Evolutionary conservation across 1,140 invertebrate genomes (phyloP), one percentile per base, ranked within the genome.

Genomic region (Ectropis grisescens): DNA sequence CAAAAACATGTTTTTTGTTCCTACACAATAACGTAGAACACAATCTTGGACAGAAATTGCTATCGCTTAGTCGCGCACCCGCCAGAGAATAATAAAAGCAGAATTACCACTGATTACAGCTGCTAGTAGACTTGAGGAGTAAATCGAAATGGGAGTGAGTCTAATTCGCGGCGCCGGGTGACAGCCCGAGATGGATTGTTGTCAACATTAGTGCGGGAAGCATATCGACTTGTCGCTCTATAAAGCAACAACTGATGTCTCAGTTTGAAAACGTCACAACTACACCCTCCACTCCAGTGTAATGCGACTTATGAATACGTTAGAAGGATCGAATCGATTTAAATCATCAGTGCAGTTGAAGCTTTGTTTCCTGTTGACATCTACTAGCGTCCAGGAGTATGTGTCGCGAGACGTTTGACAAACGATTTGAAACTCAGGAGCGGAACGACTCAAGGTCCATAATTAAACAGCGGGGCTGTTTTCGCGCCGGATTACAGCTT

Each of bases 91-190:
- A 62, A 69, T 70, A 55, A 49, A 60, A 57, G 46, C 30, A 38
- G 38, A 50, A 56, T 47, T 32, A 41, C 39, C 50, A 43, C 46
- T 68, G 47, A 57, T 60, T 60, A 65, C 50, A 41, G 48, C n/a
- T n/a, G n/a, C n/a, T n/a, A n/a, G 42, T 46, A 41, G 49, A 52
- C 48, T 54, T 55, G 51, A 65, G 39, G 50, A 72, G 51, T 61
- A 66, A 74, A 76, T 80, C 67, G 67, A 74, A 80, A 70, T 70
- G 71, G 67, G 75, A 76, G 55, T 72, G 65, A 74, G 65, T 54
- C 51, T 65, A 64, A 76, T 74, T 69, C 70, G 64, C 68, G 66
- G 68, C 69, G 69, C 59, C 60, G 65, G 41, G 47, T 79, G 71
- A 68, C 71, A 74, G 58, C 54, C 38, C 53, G 67, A 80, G 71